These are phyloP conservation scores for Anabacerthia variegaticeps DNA, from an alignment of 2,797 vertebrate species.

Conservation along the genomic window DNA sequence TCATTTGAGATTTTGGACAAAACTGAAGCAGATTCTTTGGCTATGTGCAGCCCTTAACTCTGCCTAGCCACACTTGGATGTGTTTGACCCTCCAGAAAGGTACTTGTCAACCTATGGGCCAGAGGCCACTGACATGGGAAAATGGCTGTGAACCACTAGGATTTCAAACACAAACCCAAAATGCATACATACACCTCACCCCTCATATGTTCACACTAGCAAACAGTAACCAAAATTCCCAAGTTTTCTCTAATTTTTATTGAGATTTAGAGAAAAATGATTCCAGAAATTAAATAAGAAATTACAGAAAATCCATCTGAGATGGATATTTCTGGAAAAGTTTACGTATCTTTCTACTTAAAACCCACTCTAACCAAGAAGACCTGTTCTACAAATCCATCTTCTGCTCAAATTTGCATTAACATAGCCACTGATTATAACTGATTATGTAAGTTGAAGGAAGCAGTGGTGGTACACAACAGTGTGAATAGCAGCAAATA, in stretches of 20 bases:
- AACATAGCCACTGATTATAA: neutral
- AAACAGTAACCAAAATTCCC: neutral
- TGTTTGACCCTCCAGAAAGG: neutral
- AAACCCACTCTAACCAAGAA: neutral
- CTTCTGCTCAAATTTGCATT: neutral
- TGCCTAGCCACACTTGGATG: neutral
- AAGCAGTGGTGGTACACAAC: neutral
- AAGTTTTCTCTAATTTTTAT: neutral
- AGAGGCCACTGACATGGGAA: neutral
- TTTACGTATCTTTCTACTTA: neutral
- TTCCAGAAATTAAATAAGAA: neutral
- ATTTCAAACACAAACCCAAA: neutral
- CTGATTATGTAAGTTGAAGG: neutral
- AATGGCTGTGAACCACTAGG: neutral
- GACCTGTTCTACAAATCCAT: neutral
- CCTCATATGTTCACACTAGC: neutral
- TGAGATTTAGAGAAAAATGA: neutral
- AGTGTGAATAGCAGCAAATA: neutral
- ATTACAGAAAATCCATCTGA: neutral
- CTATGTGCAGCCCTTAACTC: neutral
- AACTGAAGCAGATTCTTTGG: neutral
- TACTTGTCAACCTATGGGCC: neutral
- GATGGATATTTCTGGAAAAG: neutral
- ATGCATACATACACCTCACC: rapidly evolving
- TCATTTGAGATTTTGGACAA: neutral